Evolutionary conservation across 2,113 vertebrate species (phyloP), one percentile per base, ranked within the genome.

Genomic region (Hydrolagus affinis): DNA sequence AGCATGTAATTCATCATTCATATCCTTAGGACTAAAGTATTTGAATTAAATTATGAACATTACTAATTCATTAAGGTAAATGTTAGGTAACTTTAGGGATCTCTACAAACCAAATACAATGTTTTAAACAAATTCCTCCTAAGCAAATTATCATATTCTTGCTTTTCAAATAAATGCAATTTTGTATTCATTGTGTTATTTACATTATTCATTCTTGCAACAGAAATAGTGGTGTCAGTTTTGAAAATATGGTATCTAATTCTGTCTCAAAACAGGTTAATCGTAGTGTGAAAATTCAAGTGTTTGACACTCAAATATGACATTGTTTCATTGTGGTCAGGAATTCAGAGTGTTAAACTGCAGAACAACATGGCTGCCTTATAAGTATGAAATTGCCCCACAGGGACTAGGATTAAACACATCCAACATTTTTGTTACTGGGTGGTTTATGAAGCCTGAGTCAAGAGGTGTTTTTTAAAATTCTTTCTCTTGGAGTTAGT

Each of bases 111-210:
- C 44, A 57, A 76, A 76, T 76, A 76, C 44, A 57, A 56, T 71
- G 30, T 78, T 78, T 25, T 62, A 62, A 78, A 23, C 75, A 78
- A 78, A 78, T 60, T 23, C 7, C 32, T 75, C 57, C 75, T 78
- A 60, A 78, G 23, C 56, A 23, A 32, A 17, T 74, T 32, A 74
- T 74, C 8, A 44, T 44, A 74, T 44, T 15, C 25, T 44, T 4
- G 8, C 28, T 74, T n/a, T n/a, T n/a, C n/a, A n/a, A n/a, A n/a
- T n/a, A n/a, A n/a, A n/a, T n/a, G n/a, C n/a, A n/a, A n/a, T n/a
- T n/a, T n/a, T n/a, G n/a, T n/a, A n/a, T n/a, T n/a, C n/a, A n/a
- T n/a, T n/a, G n/a, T n/a, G n/a, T n/a, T n/a, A n/a, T n/a, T 78
- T 60, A 78, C 23, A 57, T 57, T 57, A 76, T 78, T 62, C n/a